Conservation (phyloP, 2,113 vertebrate species). For the Sigmodon hispidus region DNA sequence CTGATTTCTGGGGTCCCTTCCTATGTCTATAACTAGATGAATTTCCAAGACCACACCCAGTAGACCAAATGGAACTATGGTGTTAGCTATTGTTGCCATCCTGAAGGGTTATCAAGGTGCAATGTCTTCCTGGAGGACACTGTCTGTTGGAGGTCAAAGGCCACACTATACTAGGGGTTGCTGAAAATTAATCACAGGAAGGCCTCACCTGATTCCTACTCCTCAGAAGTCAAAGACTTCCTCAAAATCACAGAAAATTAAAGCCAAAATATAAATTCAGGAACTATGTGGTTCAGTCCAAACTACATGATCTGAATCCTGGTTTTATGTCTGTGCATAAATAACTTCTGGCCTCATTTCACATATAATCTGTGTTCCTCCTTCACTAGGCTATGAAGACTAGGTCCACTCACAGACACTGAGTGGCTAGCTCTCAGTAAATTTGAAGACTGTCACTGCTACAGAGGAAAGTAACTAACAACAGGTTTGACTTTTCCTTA, state of each 20-base stretch:
- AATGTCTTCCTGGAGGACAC: not conserved
- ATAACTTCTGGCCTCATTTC: slow-evolving; percentile 22
- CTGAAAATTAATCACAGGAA: not conserved
- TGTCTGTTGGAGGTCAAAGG: not conserved
- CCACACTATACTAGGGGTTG: too few species aligned
- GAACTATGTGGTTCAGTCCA: not conserved
- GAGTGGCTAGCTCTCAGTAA: not conserved
- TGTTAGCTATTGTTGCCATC: not conserved
- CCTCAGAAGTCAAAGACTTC: not conserved
- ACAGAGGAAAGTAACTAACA: not conserved
- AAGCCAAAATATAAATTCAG: not conserved
- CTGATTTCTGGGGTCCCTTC: not conserved
- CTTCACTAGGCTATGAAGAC: not conserved
- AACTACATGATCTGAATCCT: not conserved
- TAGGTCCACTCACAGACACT: not conserved
- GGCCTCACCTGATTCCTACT: not conserved
- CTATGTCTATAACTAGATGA: not conserved
- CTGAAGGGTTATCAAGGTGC: not conserved
- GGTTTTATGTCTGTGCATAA: not conserved
- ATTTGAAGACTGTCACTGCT: not conserved
- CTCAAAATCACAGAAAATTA: slow-evolving; percentile 23
- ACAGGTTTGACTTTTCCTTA: not conserved
- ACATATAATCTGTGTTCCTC: too few species aligned
- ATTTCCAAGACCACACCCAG: slow-evolving; percentile 7
- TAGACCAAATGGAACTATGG: not conserved